phyloP scores from a whole-genome alignment of 2,888 invertebrate genomes.

The Cerceris ruficornis region DNA sequence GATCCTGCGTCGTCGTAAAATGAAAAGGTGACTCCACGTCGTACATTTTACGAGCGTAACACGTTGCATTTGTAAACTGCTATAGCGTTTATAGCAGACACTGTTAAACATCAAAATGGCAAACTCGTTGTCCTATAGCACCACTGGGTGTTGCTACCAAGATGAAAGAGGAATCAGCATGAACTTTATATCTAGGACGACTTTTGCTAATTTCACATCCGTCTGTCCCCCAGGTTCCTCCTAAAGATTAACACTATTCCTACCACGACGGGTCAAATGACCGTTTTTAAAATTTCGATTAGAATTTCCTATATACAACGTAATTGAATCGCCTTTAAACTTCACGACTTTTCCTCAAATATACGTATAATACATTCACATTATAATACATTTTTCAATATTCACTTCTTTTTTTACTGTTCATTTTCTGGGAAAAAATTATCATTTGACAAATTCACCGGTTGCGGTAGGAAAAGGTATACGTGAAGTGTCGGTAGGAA shows the following conservation, averaged over 20 bases:
- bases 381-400: no score
- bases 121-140: background rate
- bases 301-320: no score
- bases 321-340: no score
- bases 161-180: background rate
- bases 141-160: background rate
- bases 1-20: slow-evolving; percentile 18
- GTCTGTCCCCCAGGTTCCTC: background rate
- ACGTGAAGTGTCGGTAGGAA: no score
- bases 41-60: slow-evolving; percentile 31
- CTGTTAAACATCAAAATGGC: slow-evolving; percentile 13
- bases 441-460: no score
- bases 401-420: no score
- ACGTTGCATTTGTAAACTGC: slow-evolving; percentile 21
- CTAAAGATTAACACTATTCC: background rate
- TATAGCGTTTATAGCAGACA: slow-evolving; percentile 11
- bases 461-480: no score
- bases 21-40: slow-evolving; percentile 14
- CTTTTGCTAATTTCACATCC: background rate
- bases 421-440: no score
- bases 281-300: no score
- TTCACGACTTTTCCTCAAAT: no score
- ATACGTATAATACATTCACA: no score
- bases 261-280: no score
- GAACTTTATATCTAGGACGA: slow-evolving; percentile 1